Base-by-base conservation (phyloP, 2,113 vertebrate species). In the Plecotus auritus region DNA sequence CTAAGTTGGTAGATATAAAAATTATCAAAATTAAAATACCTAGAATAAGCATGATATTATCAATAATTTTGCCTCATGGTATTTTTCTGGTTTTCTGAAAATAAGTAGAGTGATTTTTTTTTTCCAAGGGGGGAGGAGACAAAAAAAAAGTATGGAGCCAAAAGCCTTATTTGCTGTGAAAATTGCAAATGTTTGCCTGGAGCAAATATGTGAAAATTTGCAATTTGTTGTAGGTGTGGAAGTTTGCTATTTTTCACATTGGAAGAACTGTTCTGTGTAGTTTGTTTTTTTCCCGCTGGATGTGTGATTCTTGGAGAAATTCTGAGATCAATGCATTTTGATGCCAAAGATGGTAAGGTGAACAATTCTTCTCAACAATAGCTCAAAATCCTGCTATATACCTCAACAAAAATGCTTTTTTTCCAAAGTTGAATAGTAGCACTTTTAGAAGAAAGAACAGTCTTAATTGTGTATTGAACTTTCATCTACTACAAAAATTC, bases 201-300 rank as follows among this genome's bases (percentile, higher is more conserved):
- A 97, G 97, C 97, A 98, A 98, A 98, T 97, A 98, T 97, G 97
- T 97, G 96, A 97, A 98, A 97, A 97, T 96, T 97, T 98, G 95
- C 96, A 96, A 97, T 97, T 97, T 97, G 96, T 97, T 97, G 94
- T 98, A 97, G 96, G 97, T 98, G 97, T 98, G 94, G 97, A 97
- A 96, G 97, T 98, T 98, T 97, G 96, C 96, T 98, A 94, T 97
- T 98, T 97, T 97, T 97, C 96, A 97, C 97, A 96, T 96, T 96
- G 93, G 91, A 98, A 95, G 88, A 96, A 97, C 85, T 95, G 88
- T 92, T 97, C 78, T 54, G 90, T 92, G 45, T 96, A 95, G 95
- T 97, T 97, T 97, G 95, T 83, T 93, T 91, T 91, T 89, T 40
- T 49, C 16, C 73, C 26, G 20, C 22, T 59, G 84, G 66, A 97